phyloP scores from a whole-genome alignment of 2,888 invertebrate species.

The Sinopyrophorus schimmeli region DNA sequence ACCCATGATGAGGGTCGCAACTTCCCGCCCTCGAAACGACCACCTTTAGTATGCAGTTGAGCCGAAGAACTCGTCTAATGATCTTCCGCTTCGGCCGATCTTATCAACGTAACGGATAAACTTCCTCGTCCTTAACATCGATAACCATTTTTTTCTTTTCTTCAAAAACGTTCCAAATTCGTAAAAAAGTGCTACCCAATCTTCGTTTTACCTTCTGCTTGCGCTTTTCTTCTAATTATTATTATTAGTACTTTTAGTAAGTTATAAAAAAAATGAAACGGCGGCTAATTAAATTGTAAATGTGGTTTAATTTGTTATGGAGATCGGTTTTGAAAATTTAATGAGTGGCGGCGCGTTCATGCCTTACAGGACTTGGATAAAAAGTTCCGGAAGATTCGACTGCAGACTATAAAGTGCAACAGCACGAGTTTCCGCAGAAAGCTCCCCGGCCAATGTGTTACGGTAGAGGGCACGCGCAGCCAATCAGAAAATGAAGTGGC shows the following conservation, averaged over 20 bases:
- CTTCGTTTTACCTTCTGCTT: too few relatives aligned
- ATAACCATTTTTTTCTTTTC: too few relatives aligned
- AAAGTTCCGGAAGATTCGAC: slow-evolving; percentile 18
- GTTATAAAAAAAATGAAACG: too few relatives aligned
- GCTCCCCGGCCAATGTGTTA: slow-evolving; percentile 38
- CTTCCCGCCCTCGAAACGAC: slow-evolving; percentile 37
- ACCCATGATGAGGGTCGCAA: slow-evolving; percentile 38
- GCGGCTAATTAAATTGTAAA: too few relatives aligned
- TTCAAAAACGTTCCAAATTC: too few relatives aligned
- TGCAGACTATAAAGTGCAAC: slow-evolving; percentile 34
- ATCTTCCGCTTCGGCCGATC: slow-evolving; percentile 7
- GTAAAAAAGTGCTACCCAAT: too few relatives aligned
- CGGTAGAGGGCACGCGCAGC: slow-evolving; percentile 47
- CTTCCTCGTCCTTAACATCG: too few relatives aligned
- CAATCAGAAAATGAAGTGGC: slow-evolving; percentile 44
- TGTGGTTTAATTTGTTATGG: too few relatives aligned
- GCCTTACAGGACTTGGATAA: slow-evolving; percentile 1
- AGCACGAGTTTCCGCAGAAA: slow-evolving; percentile 37
- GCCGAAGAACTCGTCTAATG: neutral
- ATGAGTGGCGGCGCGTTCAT: too few relatives aligned
- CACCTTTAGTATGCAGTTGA: slow-evolving; percentile 37
- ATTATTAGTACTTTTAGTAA: too few relatives aligned
- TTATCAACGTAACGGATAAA: slow-evolving; percentile 30
- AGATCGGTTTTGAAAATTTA: too few relatives aligned
- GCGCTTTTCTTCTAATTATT: too few relatives aligned